Conservation (phyloP, 2,113 vertebrate species). For the Corythornis madagascariensis region DNA sequence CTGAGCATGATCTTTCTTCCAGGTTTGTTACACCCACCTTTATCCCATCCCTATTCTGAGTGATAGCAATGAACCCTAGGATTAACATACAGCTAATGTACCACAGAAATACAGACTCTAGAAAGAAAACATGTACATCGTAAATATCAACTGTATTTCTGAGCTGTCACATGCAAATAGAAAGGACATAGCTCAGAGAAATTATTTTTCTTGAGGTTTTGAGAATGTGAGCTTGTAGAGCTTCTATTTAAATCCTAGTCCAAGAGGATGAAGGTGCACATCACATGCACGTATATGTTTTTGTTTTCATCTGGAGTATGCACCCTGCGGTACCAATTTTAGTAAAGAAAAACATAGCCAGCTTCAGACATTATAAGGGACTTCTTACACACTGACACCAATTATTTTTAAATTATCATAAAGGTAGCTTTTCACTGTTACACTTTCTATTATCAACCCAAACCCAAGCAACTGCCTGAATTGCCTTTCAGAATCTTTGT, state of each 20-base stretch:
- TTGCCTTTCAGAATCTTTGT: neutral
- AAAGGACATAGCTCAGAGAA: neutral
- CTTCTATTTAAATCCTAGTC: neutral
- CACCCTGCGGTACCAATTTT: neutral
- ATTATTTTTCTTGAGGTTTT: neutral
- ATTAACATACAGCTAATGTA: neutral
- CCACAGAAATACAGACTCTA: neutral
- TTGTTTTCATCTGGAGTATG: neutral
- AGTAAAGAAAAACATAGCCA: neutral
- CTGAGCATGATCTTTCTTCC: neutral
- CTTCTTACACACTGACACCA: rapidly evolving
- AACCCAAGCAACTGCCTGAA: neutral
- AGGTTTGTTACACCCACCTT: neutral
- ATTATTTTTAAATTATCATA: neutral
- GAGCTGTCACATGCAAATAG: neutral
- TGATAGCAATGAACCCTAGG: neutral
- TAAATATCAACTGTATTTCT: neutral
- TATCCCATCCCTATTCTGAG: neutral
- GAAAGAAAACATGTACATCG: neutral
- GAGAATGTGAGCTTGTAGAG: neutral
- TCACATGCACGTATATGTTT: rapidly evolving
- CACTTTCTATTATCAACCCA: neutral
- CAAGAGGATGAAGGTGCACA: neutral
- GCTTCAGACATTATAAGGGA: neutral
- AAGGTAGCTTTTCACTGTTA: neutral